Base-by-base conservation (phyloP, 2,797 vertebrate species). In the Dallia pectoralis region DNA sequence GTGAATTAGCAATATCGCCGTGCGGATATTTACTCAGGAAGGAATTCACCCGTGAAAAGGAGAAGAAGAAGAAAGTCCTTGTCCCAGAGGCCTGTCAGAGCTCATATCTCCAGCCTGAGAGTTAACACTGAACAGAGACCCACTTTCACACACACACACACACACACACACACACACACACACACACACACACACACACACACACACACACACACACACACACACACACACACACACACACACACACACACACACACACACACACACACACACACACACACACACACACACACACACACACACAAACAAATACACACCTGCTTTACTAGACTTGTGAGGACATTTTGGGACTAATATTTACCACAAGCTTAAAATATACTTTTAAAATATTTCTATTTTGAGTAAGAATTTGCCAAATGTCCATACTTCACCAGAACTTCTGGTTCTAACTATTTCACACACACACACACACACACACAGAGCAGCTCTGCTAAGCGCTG, bases 61-160 rank as follows among this genome's bases (percentile, higher is more conserved):
- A 3, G 25, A 3, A 30, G 14, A 32, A 29, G 62, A 18, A 32
- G 62, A 12, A 19, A 48, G 59, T 44, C 61, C 48, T 56, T 59
- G 70, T 81, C 76, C 84, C 66, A 70, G 22, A 67, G 64, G 66
- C 48, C 69, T 83, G 81, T 84, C 77, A 87, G 76, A 78, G 69
- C 77, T 73, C 71, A 89, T 91, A 88, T 91, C 81, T 59, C 72
- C 47, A 76, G 74, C 78, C 84, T 89, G 89, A 87, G 90, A 79
- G 82, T 83, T 85, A 89, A 93, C 91, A 89, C 75, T 89, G 83
- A 91, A 82, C 91, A 92, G 89, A 86, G 62, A 85, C 85, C 79
- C 87, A 90, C 90, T 87, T 88, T 82, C 84, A 88, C 27, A 62
- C 59, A 61, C 56, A 11, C 25, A 61, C 15, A 47, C 64, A 40